A percentile compares a stretch with the other conserved stretches of the same genome.
phyloP scores from a whole-genome alignment of 2,797 vertebrate species.

The Acanthurus leucopareius region DNA sequence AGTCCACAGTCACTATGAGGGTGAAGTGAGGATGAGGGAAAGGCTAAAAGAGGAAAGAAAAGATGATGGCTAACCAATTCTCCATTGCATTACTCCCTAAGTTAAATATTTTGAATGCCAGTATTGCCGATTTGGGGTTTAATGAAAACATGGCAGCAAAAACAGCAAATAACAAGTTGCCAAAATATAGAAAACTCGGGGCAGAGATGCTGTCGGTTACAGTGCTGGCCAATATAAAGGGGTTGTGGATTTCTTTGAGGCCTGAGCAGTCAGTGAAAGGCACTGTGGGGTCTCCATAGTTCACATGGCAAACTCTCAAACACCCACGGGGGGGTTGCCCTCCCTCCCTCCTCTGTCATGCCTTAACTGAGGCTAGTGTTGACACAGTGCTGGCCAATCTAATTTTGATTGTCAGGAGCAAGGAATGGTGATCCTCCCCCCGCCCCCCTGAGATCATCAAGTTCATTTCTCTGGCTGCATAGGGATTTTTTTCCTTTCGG shows the following conservation, averaged over 20 bases:
- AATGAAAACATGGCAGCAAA: conserved; percentile 29
- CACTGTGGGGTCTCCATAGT: conserved; percentile 89
- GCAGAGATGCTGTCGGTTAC: conserved; percentile 76
- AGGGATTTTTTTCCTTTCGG: conserved; percentile 73
- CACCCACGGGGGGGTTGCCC: conserved; percentile 77
- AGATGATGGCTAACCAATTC: background rate
- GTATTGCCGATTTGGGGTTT: conserved; percentile 4
- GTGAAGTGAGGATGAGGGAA: conserved; percentile 10
- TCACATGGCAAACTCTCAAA: conserved; percentile 88
- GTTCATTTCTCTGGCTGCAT: conserved; percentile 88
- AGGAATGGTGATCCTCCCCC: conserved; percentile 82
- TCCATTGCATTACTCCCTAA: background rate
- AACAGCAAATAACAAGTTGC: conserved; percentile 49
- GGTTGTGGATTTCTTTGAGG: conserved; percentile 83
- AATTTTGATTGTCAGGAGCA: conserved; percentile 88
- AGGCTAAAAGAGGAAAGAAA: background rate
- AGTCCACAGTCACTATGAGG: background rate
- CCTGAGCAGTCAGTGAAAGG: conserved; percentile 86
- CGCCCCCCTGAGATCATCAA: conserved; percentile 86
- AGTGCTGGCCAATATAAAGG: conserved; percentile 80
- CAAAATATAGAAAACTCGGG: conserved; percentile 66
- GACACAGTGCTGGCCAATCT: conserved; percentile 89
- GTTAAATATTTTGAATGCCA: background rate
- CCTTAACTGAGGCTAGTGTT: conserved; percentile 85
- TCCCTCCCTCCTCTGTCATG: conserved; percentile 78